These are phyloP conservation scores for Masticophis lateralis DNA, from an alignment of 2,797 vertebrate genomes.

Conservation along the genomic window DNA sequence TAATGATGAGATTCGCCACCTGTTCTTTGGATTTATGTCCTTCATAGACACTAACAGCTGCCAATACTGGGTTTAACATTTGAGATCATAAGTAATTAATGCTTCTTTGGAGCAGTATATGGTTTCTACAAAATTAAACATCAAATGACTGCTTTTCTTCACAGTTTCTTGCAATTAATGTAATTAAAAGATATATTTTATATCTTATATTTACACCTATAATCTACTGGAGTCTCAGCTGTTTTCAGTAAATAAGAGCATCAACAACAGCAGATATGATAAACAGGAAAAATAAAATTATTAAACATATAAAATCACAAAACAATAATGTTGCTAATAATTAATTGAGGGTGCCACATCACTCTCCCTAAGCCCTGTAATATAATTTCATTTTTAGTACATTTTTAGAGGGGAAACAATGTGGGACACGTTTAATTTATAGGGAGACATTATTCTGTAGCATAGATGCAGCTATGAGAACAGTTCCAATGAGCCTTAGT, in stretches of 20 bases:
- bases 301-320: not conserved
- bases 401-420: not conserved
- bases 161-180: not conserved
- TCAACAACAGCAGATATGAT: not conserved
- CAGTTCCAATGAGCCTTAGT: not conserved
- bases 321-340: not conserved
- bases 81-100: not conserved
- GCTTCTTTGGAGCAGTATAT: not conserved
- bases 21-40: not conserved
- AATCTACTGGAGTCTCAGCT: not conserved
- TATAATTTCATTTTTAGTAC: not conserved
- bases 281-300: not conserved
- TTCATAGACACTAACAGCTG: not conserved
- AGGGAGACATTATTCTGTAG: not conserved
- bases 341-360: not conserved
- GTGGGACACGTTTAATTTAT: not conserved
- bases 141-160: not conserved
- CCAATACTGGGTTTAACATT: not conserved
- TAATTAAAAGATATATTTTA: not conserved
- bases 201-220: not conserved
- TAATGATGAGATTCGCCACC: not conserved
- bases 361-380: not conserved
- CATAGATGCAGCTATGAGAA: not conserved
- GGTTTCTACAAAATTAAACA: not conserved
- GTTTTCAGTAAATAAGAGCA: not conserved